These are phyloP conservation scores for Arenaria interpres DNA, from an alignment of 2,113 vertebrate genomes.

Conservation along the genomic window DNA sequence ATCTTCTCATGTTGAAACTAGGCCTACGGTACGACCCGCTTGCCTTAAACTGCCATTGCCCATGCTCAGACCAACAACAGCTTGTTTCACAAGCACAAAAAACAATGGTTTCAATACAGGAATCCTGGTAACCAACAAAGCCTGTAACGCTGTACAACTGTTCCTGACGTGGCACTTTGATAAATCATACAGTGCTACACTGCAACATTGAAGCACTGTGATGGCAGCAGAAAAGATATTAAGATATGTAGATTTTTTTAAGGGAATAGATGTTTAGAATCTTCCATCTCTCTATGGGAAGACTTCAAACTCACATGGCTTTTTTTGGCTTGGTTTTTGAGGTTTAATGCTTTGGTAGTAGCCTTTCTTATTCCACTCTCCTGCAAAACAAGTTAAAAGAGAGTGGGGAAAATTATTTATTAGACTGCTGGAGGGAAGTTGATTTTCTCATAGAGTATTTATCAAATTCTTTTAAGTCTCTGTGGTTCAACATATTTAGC, in stretches of 20 bases:
- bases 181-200: not conserved
- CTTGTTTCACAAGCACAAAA: not conserved
- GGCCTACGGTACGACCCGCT: not conserved
- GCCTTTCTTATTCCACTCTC: not conserved
- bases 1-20: conserved; percentile 21
- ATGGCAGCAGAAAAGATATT: not conserved
- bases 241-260: not conserved
- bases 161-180: not conserved
- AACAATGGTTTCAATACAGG: not conserved
- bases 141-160: not conserved
- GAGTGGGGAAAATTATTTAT: not conserved
- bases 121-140: not conserved
- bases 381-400: not conserved
- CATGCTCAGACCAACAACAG: not conserved
- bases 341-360: not conserved
- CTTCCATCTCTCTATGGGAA: not conserved
- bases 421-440: not conserved
- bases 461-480: conserved; percentile 25
- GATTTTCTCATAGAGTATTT: conserved; percentile 2
- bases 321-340: not conserved
- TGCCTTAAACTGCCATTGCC: not conserved
- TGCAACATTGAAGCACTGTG: not conserved
- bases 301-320: not conserved
- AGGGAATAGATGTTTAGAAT: not conserved
- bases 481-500: conserved; percentile 2